phyloP scores from a whole-genome alignment of 2,888 invertebrate species.

The Pteria penguin region DNA sequence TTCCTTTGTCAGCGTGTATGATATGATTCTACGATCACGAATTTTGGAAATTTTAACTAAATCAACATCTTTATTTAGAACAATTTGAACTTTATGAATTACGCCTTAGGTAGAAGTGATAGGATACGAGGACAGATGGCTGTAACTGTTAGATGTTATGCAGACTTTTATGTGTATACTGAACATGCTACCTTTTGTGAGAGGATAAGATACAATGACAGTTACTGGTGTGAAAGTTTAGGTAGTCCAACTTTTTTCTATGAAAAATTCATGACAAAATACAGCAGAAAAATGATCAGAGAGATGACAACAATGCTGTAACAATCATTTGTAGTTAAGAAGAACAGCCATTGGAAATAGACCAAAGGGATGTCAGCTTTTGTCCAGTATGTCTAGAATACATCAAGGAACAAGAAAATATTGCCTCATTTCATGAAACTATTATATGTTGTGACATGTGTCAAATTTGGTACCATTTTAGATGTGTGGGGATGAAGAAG shows the following conservation, averaged over 20 bases:
- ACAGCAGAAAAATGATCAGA: background rate
- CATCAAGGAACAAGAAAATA: background rate
- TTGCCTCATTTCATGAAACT: background rate
- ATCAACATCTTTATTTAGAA: no score
- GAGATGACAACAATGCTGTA: background rate
- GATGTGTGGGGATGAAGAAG: background rate
- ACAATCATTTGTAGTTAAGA: background rate
- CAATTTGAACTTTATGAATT: no score
- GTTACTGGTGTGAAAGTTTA: background rate
- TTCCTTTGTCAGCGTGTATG: no score
- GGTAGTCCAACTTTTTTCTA: background rate
- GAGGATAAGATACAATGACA: no score
- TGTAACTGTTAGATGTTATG: background rate
- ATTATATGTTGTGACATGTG: background rate
- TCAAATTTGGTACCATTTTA: background rate
- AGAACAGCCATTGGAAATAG: no score
- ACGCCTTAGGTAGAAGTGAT: no score
- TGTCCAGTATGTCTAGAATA: background rate
- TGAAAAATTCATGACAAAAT: background rate
- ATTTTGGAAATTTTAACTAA: no score
- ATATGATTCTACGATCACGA: no score
- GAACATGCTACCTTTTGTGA: no score
- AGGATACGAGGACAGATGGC: conserved; percentile 1
- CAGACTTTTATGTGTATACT: background rate
- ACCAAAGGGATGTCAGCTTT: background rate